phyloP scores from a whole-genome alignment of 2,888 invertebrate species.

The Tetropium fuscum region DNA sequence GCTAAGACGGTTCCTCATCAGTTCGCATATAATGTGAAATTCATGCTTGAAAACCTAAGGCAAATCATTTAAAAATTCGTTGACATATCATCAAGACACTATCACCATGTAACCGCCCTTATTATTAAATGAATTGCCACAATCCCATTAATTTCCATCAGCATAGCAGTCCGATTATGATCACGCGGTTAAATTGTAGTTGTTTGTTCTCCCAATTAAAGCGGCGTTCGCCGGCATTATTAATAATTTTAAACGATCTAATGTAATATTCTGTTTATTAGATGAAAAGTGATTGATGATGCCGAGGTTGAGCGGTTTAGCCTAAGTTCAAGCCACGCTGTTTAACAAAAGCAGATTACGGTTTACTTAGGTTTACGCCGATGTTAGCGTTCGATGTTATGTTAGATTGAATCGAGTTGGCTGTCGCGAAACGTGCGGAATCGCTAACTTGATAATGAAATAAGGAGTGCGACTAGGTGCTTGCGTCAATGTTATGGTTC shows the following conservation, averaged over 20 bases:
- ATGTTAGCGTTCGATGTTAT: slow-evolving; percentile 18
- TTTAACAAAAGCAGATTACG: slow-evolving; percentile 18
- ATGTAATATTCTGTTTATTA: slow-evolving; percentile 5
- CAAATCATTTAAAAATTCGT: too few species aligned
- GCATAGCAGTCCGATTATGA: too few species aligned
- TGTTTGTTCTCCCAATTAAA: too few species aligned
- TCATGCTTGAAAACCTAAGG: too few species aligned
- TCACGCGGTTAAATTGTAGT: too few species aligned
- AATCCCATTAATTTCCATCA: too few species aligned
- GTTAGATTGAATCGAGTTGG: slow-evolving; percentile 9
- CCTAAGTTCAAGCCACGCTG: slow-evolving; percentile 10
- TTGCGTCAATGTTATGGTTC: not conserved
- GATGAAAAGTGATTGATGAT: slow-evolving; percentile 26
- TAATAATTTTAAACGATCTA: not conserved
- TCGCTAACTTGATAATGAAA: not conserved
- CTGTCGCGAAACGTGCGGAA: not conserved
- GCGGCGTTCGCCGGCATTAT: not conserved
- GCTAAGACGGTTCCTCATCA: too few species aligned
- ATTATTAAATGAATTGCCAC: too few species aligned
- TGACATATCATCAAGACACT: too few species aligned
- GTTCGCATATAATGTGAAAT: too few species aligned
- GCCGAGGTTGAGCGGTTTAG: slow-evolving; percentile 16
- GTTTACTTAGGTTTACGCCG: slow-evolving; percentile 22
- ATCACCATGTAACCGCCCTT: too few species aligned
- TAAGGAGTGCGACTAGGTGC: not conserved